A percentile compares a stretch with the other conserved stretches of the same genome.
phyloP scores from a whole-genome alignment of 2,888 invertebrate genomes.

The Antheraea assamensis region DNA sequence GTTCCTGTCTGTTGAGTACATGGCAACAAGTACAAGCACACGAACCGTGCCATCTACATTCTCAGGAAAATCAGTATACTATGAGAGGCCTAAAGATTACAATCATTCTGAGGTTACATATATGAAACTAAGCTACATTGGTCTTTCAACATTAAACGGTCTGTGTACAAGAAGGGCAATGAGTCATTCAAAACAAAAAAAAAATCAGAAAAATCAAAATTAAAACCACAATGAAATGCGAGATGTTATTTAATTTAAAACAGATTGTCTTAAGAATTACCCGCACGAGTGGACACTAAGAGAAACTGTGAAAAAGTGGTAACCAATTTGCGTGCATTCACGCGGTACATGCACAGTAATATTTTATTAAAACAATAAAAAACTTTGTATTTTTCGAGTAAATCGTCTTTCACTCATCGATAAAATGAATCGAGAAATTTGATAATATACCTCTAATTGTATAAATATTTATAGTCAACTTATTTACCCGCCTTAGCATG shows the following conservation, averaged over 20 bases:
- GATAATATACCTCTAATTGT: background rate
- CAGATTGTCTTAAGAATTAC: background rate
- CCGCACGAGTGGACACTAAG: background rate
- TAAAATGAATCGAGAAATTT: background rate
- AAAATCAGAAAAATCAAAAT: background rate
- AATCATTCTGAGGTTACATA: no score
- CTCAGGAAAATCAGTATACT: no score
- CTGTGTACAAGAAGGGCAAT: no score
- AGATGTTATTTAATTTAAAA: background rate
- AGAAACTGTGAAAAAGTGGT: background rate
- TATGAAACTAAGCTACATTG: no score
- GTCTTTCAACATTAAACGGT: no score
- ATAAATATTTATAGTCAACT: background rate
- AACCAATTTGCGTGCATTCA: background rate
- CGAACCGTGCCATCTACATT: no score
- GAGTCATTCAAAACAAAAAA: no score
- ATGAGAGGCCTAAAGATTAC: no score
- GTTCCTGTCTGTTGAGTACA: no score
- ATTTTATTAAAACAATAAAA: background rate
- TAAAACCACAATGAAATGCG: background rate
- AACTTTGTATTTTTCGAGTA: background rate
- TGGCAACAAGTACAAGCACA: no score
- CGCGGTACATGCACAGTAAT: background rate
- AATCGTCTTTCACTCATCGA: background rate
- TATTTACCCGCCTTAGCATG: background rate